Evolutionary conservation across 1,140 invertebrate species (phyloP).

Genomic region (Monochamus saltuarius): DNA sequence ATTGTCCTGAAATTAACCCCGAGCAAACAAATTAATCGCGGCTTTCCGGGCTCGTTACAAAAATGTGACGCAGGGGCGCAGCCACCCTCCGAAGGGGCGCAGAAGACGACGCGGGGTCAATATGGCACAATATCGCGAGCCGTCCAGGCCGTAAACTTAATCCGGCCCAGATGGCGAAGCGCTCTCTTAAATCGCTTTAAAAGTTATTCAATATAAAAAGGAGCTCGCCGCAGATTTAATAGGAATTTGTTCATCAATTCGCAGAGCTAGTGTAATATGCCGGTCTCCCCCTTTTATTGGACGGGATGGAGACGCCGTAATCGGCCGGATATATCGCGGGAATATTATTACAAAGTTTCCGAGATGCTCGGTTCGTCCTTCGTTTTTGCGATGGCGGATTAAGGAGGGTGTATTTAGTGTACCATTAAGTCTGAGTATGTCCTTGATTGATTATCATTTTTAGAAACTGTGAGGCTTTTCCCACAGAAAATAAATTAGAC

Average conservation of each 20-base stretch:
- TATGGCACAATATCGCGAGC: constrained; percentile 41
- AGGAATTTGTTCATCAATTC: constrained; percentile 52
- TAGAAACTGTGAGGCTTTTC: too few species aligned
- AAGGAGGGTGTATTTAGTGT: constrained; percentile 10
- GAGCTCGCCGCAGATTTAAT: constrained; percentile 50
- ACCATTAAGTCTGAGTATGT: constrained; percentile 6
- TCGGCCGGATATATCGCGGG: constrained; percentile 5
- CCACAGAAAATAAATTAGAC: too few species aligned
- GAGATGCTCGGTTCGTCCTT: constrained; percentile 6
- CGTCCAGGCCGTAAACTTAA: constrained; percentile 47
- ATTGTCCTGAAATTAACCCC: constrained; percentile 46
- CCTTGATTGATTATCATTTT: neutral
- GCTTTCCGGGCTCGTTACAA: constrained; percentile 46
- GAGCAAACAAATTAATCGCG: constrained; percentile 49
- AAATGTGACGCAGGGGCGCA: constrained; percentile 40
- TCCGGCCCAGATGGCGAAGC: constrained; percentile 48
- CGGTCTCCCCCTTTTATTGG: constrained; percentile 40
- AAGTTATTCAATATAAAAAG: constrained; percentile 53
- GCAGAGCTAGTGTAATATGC: constrained; percentile 45
- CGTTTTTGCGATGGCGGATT: neutral
- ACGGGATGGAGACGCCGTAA: constrained; percentile 29
- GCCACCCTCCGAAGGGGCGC: neutral
- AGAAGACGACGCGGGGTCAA: constrained; percentile 30
- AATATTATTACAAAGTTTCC: constrained; percentile 12
- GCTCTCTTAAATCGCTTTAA: constrained; percentile 49